A percentile compares a stretch with the other conserved stretches of the same genome.
These are phyloP conservation scores for Procavia capensis DNA, from an alignment of 2,113 vertebrate species.

Conservation along the genomic window DNA sequence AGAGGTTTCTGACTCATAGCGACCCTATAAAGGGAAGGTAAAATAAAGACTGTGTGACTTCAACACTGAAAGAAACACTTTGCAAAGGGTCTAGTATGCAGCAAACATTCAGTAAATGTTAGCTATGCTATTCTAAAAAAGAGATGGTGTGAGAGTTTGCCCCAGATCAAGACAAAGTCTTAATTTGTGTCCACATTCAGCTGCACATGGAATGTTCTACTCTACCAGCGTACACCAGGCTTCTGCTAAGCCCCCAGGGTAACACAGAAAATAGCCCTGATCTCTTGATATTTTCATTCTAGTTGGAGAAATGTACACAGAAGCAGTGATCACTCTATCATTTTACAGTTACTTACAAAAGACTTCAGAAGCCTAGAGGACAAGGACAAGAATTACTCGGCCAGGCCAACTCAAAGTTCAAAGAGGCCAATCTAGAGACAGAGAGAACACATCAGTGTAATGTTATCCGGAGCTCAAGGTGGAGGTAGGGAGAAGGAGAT, in stretches of 20 bases:
- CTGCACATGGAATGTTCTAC: background rate
- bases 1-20: too few species aligned
- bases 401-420: background rate
- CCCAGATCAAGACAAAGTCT: background rate
- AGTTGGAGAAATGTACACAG: background rate
- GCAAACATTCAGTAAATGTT: background rate
- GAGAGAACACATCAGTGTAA: background rate
- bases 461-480: background rate
- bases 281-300: background rate
- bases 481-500: background rate
- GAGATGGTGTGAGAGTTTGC: background rate
- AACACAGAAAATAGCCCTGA: background rate
- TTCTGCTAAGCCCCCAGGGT: background rate
- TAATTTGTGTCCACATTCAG: background rate
- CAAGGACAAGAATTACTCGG: background rate
- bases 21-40: background rate
- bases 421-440: background rate
- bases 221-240: accelerated
- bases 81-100: background rate
- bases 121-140: background rate
- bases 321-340: background rate
- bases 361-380: background rate
- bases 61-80: background rate
- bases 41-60: background rate
- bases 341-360: background rate